phyloP scores from a whole-genome alignment of 1,140 invertebrate species.

The Hestina assimilis region DNA sequence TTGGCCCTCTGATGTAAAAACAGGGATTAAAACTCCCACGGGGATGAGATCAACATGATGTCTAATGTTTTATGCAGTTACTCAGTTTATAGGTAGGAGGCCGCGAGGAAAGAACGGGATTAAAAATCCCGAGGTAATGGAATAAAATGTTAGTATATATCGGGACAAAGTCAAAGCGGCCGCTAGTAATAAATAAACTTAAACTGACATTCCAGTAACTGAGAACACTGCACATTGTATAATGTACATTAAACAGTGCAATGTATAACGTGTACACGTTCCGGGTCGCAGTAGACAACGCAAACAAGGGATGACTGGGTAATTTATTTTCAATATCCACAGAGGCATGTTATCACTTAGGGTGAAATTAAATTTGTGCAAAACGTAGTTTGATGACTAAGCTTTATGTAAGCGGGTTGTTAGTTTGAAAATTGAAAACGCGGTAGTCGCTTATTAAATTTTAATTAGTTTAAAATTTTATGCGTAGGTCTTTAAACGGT shows the following conservation, averaged over 20 bases:
- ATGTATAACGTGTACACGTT: background rate
- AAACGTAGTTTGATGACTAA: conserved; percentile 1
- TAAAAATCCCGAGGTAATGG: no score
- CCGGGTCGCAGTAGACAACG: conserved; percentile 9
- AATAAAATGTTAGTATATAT: no score
- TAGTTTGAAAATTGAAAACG: background rate
- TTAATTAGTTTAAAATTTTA: no score
- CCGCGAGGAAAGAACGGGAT: no score
- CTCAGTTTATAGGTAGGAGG: no score
- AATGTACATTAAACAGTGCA: conserved; percentile 8
- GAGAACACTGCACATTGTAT: background rate
- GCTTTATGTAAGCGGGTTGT: background rate
- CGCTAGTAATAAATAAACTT: no score
- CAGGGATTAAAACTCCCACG: no score
- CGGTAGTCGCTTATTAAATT: no score
- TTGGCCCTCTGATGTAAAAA: no score
- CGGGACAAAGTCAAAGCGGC: no score
- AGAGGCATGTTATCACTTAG: conserved; percentile 9
- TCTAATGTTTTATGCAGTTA: no score
- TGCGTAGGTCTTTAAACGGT: background rate
- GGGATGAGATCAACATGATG: no score
- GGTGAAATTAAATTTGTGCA: conserved; percentile 16
- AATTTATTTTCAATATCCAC: conserved; percentile 25
- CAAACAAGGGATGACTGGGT: conserved; percentile 16
- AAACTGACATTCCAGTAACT: background rate